Percentiles rank a stretch among this genome's conserved stretches.
Conservation (phyloP, 1,140 invertebrate genomes). For the Zaprionus nigranus region DNA sequence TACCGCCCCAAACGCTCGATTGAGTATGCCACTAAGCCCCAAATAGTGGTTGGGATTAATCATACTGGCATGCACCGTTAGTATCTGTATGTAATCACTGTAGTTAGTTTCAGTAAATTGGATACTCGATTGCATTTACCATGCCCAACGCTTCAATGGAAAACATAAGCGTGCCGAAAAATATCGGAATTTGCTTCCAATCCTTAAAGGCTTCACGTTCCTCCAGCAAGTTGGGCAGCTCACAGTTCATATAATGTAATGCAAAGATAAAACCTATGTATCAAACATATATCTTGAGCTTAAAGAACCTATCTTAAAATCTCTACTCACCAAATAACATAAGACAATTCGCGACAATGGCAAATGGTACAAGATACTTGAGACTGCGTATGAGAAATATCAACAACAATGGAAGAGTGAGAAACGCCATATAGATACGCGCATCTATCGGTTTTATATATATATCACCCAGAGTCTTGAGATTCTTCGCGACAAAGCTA, state of each 20-base stretch:
- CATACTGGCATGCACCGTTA: slow-evolving; percentile 48
- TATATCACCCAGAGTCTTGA: slow-evolving; percentile 54
- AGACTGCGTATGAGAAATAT: slow-evolving; percentile 49
- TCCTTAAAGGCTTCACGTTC: slow-evolving; percentile 36
- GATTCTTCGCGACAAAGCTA: slow-evolving; percentile 54
- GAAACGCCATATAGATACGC: slow-evolving; percentile 58
- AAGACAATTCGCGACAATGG: slow-evolving; percentile 43
- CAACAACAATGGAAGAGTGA: slow-evolving; percentile 45
- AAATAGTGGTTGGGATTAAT: slow-evolving; percentile 39
- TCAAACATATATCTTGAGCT: background rate
- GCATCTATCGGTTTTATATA: slow-evolving; percentile 44
- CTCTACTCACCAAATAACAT: slow-evolving; percentile 30
- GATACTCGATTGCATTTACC: slow-evolving; percentile 30
- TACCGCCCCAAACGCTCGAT: slow-evolving; percentile 43
- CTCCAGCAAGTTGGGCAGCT: slow-evolving; percentile 38
- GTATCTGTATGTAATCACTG: slow-evolving; percentile 24
- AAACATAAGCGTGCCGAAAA: slow-evolving; percentile 62
- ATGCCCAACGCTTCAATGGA: slow-evolving; percentile 55
- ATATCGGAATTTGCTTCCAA: slow-evolving; percentile 19
- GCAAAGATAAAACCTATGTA: slow-evolving; percentile 31
- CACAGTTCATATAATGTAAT: slow-evolving; percentile 29
- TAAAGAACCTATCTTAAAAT: background rate
- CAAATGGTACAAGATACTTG: slow-evolving; percentile 48
- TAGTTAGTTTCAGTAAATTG: background rate
- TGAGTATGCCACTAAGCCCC: slow-evolving; percentile 55